A percentile compares a stretch with the other conserved stretches of the same genome.
These are phyloP conservation scores for Trichogramma dendrolimi DNA, from an alignment of 2,888 invertebrate species.

Conservation along the genomic window DNA sequence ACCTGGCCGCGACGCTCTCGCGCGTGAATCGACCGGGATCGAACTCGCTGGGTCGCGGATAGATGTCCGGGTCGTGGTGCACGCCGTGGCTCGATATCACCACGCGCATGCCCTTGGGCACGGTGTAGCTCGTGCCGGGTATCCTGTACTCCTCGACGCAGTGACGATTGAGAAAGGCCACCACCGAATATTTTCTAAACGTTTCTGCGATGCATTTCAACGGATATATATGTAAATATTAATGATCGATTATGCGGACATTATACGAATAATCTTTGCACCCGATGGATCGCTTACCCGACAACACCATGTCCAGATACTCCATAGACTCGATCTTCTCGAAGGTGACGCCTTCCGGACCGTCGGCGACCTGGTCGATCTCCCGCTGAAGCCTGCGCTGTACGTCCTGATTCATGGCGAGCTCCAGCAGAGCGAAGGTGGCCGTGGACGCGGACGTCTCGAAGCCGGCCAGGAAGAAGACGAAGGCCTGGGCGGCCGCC, in stretches of 20 bases:
- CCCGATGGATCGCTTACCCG: not conserved
- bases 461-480: conserved; percentile 53
- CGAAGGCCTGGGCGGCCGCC: conserved; percentile 46
- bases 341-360: not conserved
- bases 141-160: conserved; percentile 36
- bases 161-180: conserved; percentile 39
- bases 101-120: conserved; percentile 35
- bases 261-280: not conserved
- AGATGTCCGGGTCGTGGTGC: conserved; percentile 52
- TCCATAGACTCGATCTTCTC: conserved; percentile 6
- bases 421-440: conserved; percentile 50
- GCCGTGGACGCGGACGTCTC: conserved; percentile 54
- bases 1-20: conserved; percentile 35
- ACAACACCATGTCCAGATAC: conserved; percentile 14
- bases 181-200: conserved; percentile 43
- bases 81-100: conserved; percentile 45
- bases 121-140: conserved; percentile 28
- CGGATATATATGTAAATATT: too few species aligned
- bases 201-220: conserved; percentile 32
- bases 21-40: conserved; percentile 53
- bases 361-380: conserved; percentile 39
- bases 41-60: conserved; percentile 52
- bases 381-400: conserved; percentile 49
- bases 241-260: too few species aligned
- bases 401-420: conserved; percentile 46